These are phyloP conservation scores for Neotoma lepida DNA, from an alignment of 2,113 vertebrate genomes.

Conservation along the genomic window DNA sequence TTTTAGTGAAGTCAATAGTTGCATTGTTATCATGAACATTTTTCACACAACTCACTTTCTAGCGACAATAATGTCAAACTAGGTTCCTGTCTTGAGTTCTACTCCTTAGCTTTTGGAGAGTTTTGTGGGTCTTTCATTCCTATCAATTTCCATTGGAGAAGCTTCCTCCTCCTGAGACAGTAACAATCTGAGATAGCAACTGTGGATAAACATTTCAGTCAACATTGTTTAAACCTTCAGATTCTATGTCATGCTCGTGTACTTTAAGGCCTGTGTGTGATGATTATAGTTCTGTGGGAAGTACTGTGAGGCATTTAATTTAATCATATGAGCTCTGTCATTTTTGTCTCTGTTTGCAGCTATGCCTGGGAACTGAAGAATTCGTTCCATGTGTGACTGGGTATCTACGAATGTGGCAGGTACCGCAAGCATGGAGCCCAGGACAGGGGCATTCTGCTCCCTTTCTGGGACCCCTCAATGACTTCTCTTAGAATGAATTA, in stretches of 20 bases:
- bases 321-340: neutral
- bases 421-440: neutral
- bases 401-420: too few relatives aligned
- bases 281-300: slow-evolving; percentile 6
- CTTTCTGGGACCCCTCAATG: neutral
- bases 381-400: neutral
- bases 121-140: neutral
- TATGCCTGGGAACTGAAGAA: neutral
- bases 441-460: neutral
- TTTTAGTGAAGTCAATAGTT: slow-evolving; percentile 41
- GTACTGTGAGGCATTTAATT: neutral
- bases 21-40: neutral
- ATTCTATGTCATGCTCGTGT: neutral
- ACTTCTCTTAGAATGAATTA: neutral
- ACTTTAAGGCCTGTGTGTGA: neutral
- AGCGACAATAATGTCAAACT: neutral
- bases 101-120: neutral
- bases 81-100: neutral
- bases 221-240: neutral
- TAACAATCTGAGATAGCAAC: neutral
- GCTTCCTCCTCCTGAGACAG: neutral
- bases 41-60: neutral
- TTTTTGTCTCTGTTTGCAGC: neutral
- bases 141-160: slow-evolving; percentile 12
- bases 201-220: neutral